Conservation (phyloP, 2,797 vertebrate species). For the Vespertilio murinus region DNA sequence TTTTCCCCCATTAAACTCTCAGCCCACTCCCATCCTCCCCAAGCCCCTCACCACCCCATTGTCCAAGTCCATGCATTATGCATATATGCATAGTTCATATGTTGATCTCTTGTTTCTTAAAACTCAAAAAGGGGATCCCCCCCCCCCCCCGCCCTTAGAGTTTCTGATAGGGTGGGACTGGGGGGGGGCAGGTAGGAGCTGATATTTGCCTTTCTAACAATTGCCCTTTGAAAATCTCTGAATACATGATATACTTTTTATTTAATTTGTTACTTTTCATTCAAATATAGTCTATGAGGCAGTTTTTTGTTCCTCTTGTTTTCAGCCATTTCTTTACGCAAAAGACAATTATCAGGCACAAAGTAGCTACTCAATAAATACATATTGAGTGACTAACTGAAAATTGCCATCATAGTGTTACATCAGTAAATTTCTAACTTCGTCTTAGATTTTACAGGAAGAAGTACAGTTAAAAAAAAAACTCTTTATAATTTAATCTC, state of each 20-base stretch:
- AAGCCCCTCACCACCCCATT: no score
- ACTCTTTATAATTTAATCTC: background rate
- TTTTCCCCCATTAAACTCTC: no score
- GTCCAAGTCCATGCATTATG: no score
- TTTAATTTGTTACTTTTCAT: background rate
- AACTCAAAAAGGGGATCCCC: background rate
- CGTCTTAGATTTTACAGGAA: background rate
- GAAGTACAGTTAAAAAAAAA: constrained; percentile 19
- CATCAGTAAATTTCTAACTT: background rate
- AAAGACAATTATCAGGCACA: background rate
- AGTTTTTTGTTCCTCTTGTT: background rate
- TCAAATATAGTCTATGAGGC: background rate
- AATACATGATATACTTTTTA: background rate
- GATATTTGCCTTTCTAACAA: background rate
- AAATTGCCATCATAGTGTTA: background rate
- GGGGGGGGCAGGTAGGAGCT: background rate
- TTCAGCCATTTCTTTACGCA: background rate
- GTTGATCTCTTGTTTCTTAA: background rate
- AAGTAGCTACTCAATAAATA: constrained; percentile 24
- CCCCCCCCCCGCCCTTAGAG: background rate
- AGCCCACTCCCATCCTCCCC: no score
- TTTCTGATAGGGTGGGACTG: background rate
- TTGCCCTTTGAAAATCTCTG: background rate
- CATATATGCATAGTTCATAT: no score
- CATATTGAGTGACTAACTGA: background rate